A percentile compares a stretch with the other conserved stretches of the same genome.
These are phyloP conservation scores for Cryptomyrus ogoouensis DNA, from an alignment of 2,113 vertebrate genomes.

Conservation along the genomic window DNA sequence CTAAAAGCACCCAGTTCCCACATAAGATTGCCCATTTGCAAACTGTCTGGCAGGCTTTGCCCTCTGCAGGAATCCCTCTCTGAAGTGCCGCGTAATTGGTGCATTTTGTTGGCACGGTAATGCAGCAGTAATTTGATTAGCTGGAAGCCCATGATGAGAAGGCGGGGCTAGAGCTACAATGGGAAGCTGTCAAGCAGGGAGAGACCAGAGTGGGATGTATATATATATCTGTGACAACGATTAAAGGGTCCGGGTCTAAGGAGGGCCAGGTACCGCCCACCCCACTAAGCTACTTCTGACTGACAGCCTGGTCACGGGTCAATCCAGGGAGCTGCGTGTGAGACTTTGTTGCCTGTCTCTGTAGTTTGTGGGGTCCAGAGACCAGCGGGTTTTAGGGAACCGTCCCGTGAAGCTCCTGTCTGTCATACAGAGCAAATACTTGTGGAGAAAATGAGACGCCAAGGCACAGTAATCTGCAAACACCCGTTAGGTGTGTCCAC, in stretches of 20 bases:
- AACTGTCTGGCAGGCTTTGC: constrained; percentile 12
- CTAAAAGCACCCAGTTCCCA: constrained; percentile 17
- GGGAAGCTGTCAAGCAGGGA: neutral
- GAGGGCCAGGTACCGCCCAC: neutral
- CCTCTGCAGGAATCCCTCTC: constrained; percentile 19
- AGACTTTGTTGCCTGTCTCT: neutral
- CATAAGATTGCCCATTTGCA: constrained; percentile 6
- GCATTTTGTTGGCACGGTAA: constrained; percentile 5
- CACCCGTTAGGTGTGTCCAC: neutral
- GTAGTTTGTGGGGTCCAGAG: neutral
- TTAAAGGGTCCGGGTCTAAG: neutral
- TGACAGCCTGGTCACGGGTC: neutral
- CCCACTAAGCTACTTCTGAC: neutral
- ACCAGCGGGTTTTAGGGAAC: neutral
- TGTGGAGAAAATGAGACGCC: neutral
- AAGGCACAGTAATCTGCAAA: neutral
- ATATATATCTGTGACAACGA: neutral
- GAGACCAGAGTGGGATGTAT: neutral
- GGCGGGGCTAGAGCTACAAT: neutral
- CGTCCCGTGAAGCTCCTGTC: neutral
- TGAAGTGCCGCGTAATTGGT: constrained; percentile 7
- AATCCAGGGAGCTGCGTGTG: neutral
- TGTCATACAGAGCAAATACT: neutral
- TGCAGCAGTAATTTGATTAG: constrained; percentile 22
- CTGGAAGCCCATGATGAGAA: constrained; percentile 11